Evolutionary conservation across 2,113 vertebrate genomes (phyloP).

Genomic region (Solea senegalensis): DNA sequence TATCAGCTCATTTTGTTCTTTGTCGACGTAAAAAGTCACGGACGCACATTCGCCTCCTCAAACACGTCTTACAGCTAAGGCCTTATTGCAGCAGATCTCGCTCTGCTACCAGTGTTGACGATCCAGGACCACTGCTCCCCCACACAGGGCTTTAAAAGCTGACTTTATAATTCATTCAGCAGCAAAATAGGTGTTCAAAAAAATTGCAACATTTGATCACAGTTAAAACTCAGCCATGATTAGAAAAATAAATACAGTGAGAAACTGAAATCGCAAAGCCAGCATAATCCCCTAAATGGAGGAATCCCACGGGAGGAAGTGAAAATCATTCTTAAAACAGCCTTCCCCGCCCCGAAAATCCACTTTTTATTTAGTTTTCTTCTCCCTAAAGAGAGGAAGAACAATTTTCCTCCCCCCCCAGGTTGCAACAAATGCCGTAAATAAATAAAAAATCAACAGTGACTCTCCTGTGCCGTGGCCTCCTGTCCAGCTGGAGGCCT

Average conservation of each 20-base stretch:
- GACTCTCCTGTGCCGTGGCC: slow-evolving; percentile 48
- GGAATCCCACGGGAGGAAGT: slow-evolving; percentile 40
- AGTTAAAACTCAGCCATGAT: slow-evolving; percentile 72
- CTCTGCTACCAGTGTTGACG: slow-evolving; percentile 61
- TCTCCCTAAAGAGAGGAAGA: slow-evolving; percentile 27
- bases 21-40: slow-evolving; percentile 28
- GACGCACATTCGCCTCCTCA: slow-evolving; percentile 62
- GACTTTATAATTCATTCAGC: slow-evolving; percentile 65
- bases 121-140: slow-evolving; percentile 42
- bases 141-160: slow-evolving; percentile 34
- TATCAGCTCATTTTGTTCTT: slow-evolving; percentile 18
- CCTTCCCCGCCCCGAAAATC: slow-evolving; percentile 8
- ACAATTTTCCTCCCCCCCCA: slow-evolving; percentile 5
- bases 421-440: slow-evolving; percentile 36
- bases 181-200: slow-evolving; percentile 66
- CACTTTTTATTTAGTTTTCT: slow-evolving; percentile 24
- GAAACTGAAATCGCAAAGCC: slow-evolving; percentile 72
- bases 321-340: slow-evolving; percentile 35
- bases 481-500: slow-evolving; percentile 74
- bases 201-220: slow-evolving; percentile 73
- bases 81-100: slow-evolving; percentile 53
- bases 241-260: slow-evolving; percentile 74
- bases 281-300: slow-evolving; percentile 56
- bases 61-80: slow-evolving; percentile 57
- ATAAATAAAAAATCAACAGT: slow-evolving; percentile 65